Percentiles rank a stretch among this genome's conserved stretches.
phyloP scores from a whole-genome alignment of 1,140 invertebrate species.

The Drosophila sulfurigaster region DNA sequence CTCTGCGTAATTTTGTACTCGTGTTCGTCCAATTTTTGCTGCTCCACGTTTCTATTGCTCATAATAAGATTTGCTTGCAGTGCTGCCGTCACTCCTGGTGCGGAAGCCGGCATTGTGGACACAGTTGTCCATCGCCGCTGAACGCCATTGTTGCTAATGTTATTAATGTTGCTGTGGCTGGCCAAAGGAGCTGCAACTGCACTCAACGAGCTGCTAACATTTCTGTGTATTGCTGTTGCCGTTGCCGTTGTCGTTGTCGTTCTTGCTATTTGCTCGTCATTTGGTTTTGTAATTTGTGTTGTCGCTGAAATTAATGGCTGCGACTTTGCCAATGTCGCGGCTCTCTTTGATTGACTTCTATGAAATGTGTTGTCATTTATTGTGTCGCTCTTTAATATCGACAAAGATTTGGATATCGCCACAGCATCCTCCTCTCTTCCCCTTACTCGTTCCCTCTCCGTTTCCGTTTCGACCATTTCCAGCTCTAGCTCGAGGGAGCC shows the following conservation, averaged over 20 bases:
- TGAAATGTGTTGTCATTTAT: constrained; percentile 76
- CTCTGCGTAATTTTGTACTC: constrained; percentile 66
- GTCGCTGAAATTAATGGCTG: constrained; percentile 70
- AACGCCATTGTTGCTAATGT: constrained; percentile 72
- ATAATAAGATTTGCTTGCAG: constrained; percentile 77
- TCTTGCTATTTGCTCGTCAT: constrained; percentile 26
- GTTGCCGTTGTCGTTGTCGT: constrained; percentile 18
- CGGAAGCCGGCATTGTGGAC: constrained; percentile 39
- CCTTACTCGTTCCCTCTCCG: neutral
- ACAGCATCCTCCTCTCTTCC: constrained; percentile 20
- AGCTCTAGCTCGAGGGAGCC: constrained; percentile 20
- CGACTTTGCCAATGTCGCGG: constrained; percentile 52
- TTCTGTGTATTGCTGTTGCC: constrained; percentile 31
- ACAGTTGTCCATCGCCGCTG: constrained; percentile 20
- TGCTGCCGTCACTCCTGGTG: constrained; percentile 42
- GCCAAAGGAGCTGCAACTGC: constrained; percentile 30
- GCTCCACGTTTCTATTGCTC: constrained; percentile 72
- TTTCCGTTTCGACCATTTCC: neutral
- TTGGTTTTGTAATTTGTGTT: constrained; percentile 66
- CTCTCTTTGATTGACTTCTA: constrained; percentile 80
- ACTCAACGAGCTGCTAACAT: constrained; percentile 10
- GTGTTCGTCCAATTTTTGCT: constrained; percentile 60
- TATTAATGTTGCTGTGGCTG: constrained; percentile 68
- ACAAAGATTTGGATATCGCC: constrained; percentile 47
- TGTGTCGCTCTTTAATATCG: constrained; percentile 73